Percentiles rank a stretch among this genome's conserved stretches.
Conservation (phyloP, 2,113 vertebrate genomes). For the Poeciliopsis occidentalis region DNA sequence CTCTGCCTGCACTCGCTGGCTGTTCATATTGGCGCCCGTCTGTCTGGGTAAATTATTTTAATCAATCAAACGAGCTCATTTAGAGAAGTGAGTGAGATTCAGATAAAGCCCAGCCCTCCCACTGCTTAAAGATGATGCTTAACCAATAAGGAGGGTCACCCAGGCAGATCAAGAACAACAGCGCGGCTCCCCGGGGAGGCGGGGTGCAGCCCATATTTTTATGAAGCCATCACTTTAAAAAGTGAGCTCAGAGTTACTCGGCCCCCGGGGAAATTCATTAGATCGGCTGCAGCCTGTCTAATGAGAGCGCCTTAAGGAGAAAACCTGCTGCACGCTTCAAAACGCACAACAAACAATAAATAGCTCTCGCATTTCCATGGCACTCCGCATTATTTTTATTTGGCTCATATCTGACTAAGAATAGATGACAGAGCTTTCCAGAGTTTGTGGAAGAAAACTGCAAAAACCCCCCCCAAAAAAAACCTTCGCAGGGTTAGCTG, state of each 20-base stretch:
- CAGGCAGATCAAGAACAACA: constrained; percentile 39
- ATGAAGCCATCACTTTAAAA: constrained; percentile 35
- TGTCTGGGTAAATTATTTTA: constrained; percentile 51
- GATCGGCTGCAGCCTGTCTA: constrained; percentile 28
- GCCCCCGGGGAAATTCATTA: constrained; percentile 38
- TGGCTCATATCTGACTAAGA: constrained; percentile 38
- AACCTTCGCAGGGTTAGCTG: not conserved
- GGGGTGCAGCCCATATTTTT: constrained; percentile 30
- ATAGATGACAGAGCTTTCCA: constrained; percentile 26
- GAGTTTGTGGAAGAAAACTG: constrained; percentile 12
- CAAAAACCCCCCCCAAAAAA: not conserved
- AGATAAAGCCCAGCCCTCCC: constrained; percentile 26
- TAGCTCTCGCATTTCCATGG: constrained; percentile 38
- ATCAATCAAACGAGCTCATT: constrained; percentile 66
- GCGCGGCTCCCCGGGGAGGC: constrained; percentile 26
- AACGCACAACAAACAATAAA: not conserved
- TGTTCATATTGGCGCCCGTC: constrained; percentile 44
- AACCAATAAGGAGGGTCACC: constrained; percentile 38
- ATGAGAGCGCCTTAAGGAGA: constrained; percentile 25
- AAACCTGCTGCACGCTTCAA: constrained; percentile 3
- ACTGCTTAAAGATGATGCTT: constrained; percentile 15
- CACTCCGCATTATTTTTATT: constrained; percentile 15
- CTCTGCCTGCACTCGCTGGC: constrained; percentile 24
- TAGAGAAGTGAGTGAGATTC: constrained; percentile 50
- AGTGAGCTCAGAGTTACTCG: constrained; percentile 34